Conservation (phyloP, 2,888 invertebrate species). For the Tanypteryx hageni region DNA sequence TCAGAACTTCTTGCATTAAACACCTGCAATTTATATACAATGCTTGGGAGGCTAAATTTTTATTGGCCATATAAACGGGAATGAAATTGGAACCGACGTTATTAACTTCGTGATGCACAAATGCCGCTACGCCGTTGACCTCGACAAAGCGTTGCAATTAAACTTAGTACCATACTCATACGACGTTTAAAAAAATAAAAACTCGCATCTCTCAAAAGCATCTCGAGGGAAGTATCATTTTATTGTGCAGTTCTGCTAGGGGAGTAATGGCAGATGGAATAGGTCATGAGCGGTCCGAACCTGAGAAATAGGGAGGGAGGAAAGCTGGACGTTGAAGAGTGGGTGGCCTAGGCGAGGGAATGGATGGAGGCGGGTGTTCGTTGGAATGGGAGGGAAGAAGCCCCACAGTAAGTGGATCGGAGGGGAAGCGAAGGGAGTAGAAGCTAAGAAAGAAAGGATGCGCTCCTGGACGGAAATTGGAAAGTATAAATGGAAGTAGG, state of each 20-base stretch:
- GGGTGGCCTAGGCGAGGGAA: not conserved
- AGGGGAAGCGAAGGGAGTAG: not conserved
- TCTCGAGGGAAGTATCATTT: not conserved
- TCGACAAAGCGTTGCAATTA: not conserved
- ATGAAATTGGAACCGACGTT: too few relatives aligned
- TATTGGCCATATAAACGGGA: too few relatives aligned
- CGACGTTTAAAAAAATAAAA: not conserved
- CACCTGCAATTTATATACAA: too few relatives aligned
- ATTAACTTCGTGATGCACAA: not conserved
- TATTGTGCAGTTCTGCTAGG: not conserved
- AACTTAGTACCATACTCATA: not conserved
- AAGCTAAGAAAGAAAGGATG: not conserved
- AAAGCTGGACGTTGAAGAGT: too few relatives aligned
- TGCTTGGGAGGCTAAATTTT: too few relatives aligned
- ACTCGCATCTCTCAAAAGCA: not conserved
- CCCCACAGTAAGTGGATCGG: not conserved
- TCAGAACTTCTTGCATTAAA: too few relatives aligned
- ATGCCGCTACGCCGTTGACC: not conserved
- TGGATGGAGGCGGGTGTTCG: not conserved
- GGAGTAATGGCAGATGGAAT: not conserved
- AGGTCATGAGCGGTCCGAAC: not conserved
- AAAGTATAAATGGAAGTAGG: not conserved
- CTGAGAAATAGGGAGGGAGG: not conserved
- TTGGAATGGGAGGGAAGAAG: not conserved
- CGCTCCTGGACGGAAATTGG: not conserved